phyloP scores from a whole-genome alignment of 2,888 invertebrate genomes.

The Bembecia ichneumoniformis region DNA sequence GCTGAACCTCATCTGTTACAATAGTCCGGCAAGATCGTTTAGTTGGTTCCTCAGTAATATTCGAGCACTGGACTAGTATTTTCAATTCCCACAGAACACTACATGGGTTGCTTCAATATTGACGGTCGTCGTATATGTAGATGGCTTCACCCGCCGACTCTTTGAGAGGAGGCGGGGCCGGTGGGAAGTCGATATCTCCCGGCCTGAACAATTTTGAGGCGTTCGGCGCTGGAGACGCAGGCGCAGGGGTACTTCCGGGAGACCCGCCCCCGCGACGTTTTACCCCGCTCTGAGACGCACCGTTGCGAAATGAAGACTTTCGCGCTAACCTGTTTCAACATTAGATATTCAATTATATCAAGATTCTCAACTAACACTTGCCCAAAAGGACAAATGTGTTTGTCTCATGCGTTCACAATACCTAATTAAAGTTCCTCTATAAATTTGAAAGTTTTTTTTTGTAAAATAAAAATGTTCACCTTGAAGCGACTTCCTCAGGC shows the following conservation, averaged over 20 bases:
- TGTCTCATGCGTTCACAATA: no score
- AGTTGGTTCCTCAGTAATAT: conserved; percentile 14
- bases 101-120: conserved; percentile 24
- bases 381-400: no score
- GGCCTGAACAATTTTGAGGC: conserved; percentile 65
- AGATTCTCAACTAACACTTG: no score
- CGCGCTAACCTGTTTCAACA: conserved; percentile 76
- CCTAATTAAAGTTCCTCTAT: no score
- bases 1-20: conserved; percentile 24
- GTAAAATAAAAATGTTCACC: conserved; percentile 27
- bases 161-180: conserved; percentile 64
- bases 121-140: conserved; percentile 65
- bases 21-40: conserved; percentile 45
- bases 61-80: conserved; percentile 1
- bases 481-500: conserved; percentile 79
- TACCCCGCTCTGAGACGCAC: conserved; percentile 48
- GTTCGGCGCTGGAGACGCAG: conserved; percentile 62
- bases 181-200: conserved; percentile 57
- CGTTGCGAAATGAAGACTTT: conserved; percentile 77
- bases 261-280: conserved; percentile 62
- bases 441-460: no score
- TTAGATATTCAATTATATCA: no score
- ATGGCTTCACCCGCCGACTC: conserved; percentile 79
- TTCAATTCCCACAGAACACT: not conserved
- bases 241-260: conserved; percentile 51